Base-by-base conservation (phyloP, 2,888 invertebrate species). In the Cosmia trapezina region DNA sequence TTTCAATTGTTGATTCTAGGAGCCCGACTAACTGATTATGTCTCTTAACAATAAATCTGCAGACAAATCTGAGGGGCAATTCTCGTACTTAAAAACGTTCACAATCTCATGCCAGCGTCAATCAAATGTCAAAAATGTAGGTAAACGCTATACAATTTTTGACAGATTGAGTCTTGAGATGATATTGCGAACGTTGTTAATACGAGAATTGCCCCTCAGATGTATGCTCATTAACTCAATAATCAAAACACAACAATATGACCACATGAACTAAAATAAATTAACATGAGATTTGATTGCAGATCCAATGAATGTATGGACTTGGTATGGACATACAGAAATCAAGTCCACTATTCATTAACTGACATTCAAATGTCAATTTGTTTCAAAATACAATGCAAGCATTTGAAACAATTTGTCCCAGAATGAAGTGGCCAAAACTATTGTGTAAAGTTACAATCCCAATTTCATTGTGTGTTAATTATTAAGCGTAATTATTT, bases 391-490 rank as follows among this genome's bases (percentile, higher is more conserved):
- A 45, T 59, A 59, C n/a, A 72, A 65, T 41, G 45, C 19, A 57
- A 59, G 1, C 43, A 33, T 70, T 69, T 49, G 9, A 57, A 59
- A 57, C 56, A 53, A 75, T 51, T 41, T 41, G 28, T 57, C 11
- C 43, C 9, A 37, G 22, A 49, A 49, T 54, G 4, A 28, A 33
- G 43, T 17, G 28, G 17, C 19, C 41, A 45, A 51, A 76, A 51
- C 61, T n/a, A 45, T 56, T 68, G 45, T 57, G 17, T 49, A 62
- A 76, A 57, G 33, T 28, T 43, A 75, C 28, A 53, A 62, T 37
- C 61, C 9, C n/a, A 69, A 63, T 28, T 3, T 28, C 28, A 64
- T 71, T 76, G 78, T 71, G n/a, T 76, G 76, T 76, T 41, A 75
- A 76, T 75, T 69, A 56, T 19, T 53, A 49, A 61, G 12, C 28